A percentile compares a stretch with the other conserved stretches of the same genome.
Evolutionary conservation across 2,113 vertebrate species (phyloP).

Genomic region (Edolisoma coerulescens): DNA sequence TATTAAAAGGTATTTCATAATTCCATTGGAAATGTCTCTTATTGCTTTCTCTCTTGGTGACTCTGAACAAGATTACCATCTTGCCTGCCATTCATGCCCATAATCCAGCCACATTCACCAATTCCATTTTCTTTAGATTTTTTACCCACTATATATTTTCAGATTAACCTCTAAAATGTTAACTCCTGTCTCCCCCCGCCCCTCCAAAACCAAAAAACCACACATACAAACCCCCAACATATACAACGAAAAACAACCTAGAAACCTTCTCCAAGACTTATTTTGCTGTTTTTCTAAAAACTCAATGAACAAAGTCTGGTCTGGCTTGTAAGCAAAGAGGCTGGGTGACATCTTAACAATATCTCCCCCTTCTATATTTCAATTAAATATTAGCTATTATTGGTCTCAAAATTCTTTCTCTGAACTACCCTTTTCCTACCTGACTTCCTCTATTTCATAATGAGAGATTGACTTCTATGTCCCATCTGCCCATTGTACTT

Average conservation of each 20-base stretch:
- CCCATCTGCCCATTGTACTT: background rate
- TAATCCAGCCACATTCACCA: background rate
- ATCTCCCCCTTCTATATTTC: background rate
- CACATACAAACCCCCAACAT: background rate
- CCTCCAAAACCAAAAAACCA: background rate
- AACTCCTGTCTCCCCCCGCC: accelerated
- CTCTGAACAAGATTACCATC: background rate
- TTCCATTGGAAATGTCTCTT: background rate
- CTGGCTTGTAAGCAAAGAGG: background rate
- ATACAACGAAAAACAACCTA: background rate
- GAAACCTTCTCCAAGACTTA: background rate
- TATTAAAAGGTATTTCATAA: background rate
- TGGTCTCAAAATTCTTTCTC: background rate
- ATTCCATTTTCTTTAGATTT: background rate
- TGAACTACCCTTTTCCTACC: background rate
- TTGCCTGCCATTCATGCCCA: background rate
- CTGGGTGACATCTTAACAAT: background rate
- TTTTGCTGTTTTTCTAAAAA: background rate
- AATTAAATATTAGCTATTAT: background rate
- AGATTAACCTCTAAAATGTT: background rate
- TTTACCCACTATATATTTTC: background rate
- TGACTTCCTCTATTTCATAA: background rate
- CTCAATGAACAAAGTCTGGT: background rate
- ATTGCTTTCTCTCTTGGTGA: background rate
- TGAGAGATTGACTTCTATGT: background rate